These are phyloP conservation scores for Brachionus rotundiformis DNA, from an alignment of 1,140 invertebrate genomes.

Conservation along the genomic window DNA sequence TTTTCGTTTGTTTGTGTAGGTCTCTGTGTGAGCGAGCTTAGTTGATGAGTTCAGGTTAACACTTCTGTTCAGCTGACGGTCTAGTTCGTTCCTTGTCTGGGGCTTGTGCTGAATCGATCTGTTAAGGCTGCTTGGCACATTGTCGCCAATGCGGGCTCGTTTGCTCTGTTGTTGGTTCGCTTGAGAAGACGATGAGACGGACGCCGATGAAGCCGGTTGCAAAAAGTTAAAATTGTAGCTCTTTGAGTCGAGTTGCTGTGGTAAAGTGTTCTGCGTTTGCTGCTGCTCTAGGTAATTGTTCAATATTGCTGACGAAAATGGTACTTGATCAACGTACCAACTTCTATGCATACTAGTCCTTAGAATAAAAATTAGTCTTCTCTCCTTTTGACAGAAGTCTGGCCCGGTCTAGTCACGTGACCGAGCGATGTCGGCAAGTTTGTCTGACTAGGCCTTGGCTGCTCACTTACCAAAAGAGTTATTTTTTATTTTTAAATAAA, in stretches of 20 bases:
- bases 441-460: neutral
- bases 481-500: neutral
- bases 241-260: neutral
- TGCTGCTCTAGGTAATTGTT: constrained; percentile 38
- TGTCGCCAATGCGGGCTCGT: constrained; percentile 3
- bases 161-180: neutral
- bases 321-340: constrained; percentile 52
- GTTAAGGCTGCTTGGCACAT: neutral
- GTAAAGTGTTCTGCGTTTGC: neutral
- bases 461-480: neutral
- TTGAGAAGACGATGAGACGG: neutral
- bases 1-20: neutral
- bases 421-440: neutral
- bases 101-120: constrained; percentile 5
- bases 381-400: no score
- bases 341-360: constrained; percentile 51
- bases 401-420: neutral
- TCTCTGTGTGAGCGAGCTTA: neutral
- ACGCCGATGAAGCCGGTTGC: neutral
- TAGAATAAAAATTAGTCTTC: neutral
- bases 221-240: constrained; percentile 25
- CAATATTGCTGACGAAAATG: constrained; percentile 45
- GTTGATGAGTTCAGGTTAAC: neutral
- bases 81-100: neutral
- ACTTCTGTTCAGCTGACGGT: constrained; percentile 18